phyloP scores from a whole-genome alignment of 2,888 invertebrate species.

The Agriopis leucophaearia region DNA sequence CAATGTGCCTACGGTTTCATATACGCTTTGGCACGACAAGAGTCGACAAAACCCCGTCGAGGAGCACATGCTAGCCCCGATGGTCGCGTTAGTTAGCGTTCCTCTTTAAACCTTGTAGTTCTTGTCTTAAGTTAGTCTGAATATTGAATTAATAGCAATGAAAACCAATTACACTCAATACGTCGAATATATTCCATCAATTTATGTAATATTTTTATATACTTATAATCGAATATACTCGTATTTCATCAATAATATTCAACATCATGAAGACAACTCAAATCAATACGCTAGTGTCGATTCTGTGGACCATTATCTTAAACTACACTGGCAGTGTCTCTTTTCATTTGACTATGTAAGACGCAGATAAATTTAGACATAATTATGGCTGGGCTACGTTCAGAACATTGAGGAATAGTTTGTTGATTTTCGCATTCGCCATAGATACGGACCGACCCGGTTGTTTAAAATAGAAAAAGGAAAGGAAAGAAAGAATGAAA shows the following conservation, averaged over 20 bases:
- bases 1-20: too few species aligned
- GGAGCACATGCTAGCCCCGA: too few species aligned
- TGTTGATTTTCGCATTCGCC: too few species aligned
- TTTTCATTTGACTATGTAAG: background rate
- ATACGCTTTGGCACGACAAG: too few species aligned
- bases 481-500: too few species aligned
- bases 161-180: constrained; percentile 34
- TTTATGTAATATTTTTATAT: too few species aligned
- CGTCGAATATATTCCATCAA: constrained; percentile 43
- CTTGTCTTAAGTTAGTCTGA: background rate
- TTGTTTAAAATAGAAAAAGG: too few species aligned
- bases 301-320: constrained; percentile 2
- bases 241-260: constrained; percentile 22
- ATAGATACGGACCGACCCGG: too few species aligned
- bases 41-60: too few species aligned
- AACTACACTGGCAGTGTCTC: background rate
- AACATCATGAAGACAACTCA: constrained; percentile 36
- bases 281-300: constrained; percentile 12
- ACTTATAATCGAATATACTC: too few species aligned
- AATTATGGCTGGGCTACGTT: background rate
- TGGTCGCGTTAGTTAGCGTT: background rate
- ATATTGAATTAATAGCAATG: constrained; percentile 3
- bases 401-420: too few species aligned
- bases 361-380: background rate
- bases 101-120: background rate